Base-by-base conservation (phyloP, 2,113 vertebrate species). In the Brienomyrus brachyistius region DNA sequence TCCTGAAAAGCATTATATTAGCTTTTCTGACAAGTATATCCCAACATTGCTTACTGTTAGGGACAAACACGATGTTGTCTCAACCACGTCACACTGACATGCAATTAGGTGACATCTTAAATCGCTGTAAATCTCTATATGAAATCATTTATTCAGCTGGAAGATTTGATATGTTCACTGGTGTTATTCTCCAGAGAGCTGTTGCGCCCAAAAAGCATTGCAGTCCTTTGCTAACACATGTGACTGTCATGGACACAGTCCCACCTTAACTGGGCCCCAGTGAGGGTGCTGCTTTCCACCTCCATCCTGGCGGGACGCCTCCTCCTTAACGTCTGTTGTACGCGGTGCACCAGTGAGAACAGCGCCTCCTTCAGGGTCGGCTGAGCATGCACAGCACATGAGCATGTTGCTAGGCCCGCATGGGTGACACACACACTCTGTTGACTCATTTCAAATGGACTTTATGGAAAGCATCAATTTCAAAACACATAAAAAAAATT, bases 351-450 rank as follows among this genome's bases (percentile, higher is more conserved):
- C 8, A 97, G 90, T 0, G 95, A 96, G 47, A 94, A 95, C 80
- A 96, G 91, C 1, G 94, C 96, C 4, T 94, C 96, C 77, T 92
- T 97, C 93, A 95, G 95, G 86, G 97, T 97, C 80, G 96, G 94
- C 96, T 98, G 90, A 89, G 89, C 27, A 89, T 2, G 88, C 48
- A 54, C 27, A 89, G 31, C 50, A 88, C 62, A 89, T 6, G 86
- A 17, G 7, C 43, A 43, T 19, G 45, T 86, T 48, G 5, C 11
- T 27, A 54, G 74, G 6, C 74, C 15, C 47, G 80, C 84, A 90
- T 3, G 62, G 13, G 4, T 27, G 40, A 31, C 56, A 62, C 50
- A 51, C 88, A 88, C 52, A 50, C 43, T 54, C 1, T 35, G 50
- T 19, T 52, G 85, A 87, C 51, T 54, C 27, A 52, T 35, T 87